phyloP scores from a whole-genome alignment of 2,797 vertebrate species.

The Eulemur rubriventer region DNA sequence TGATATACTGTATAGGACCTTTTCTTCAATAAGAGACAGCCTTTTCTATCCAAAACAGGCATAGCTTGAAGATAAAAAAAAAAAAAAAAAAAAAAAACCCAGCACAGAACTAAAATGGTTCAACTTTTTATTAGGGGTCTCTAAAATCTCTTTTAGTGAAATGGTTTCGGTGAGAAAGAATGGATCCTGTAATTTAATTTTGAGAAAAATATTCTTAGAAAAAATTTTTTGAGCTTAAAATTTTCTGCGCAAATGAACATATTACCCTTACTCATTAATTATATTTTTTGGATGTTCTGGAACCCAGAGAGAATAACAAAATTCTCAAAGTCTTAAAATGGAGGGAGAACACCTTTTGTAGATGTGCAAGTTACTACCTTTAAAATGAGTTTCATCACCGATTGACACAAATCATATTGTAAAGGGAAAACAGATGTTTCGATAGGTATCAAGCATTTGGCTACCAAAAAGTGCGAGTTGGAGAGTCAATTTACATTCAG shows the following conservation, averaged over 20 bases:
- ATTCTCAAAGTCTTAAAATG: slow-evolving; percentile 49
- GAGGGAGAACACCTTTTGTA: slow-evolving; percentile 60
- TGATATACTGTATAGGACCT: neutral
- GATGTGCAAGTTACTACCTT: slow-evolving; percentile 73
- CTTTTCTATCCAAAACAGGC: slow-evolving; percentile 1
- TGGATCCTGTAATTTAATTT: slow-evolving; percentile 36
- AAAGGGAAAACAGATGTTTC: slow-evolving; percentile 79
- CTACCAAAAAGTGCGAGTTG: slow-evolving; percentile 56
- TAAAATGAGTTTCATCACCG: slow-evolving; percentile 78
- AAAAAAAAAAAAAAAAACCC: neutral
- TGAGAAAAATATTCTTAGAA: slow-evolving; percentile 45
- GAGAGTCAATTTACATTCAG: slow-evolving; percentile 66
- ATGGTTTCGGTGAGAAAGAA: slow-evolving; percentile 1
- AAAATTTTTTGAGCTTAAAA: slow-evolving; percentile 45
- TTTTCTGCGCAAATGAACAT: slow-evolving; percentile 40
- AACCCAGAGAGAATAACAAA: slow-evolving; percentile 46
- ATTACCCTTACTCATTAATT: slow-evolving; percentile 37
- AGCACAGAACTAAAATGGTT: neutral
- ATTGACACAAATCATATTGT: slow-evolving; percentile 61
- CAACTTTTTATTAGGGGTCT: neutral
- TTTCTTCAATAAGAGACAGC: neutral
- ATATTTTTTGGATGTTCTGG: slow-evolving; percentile 55
- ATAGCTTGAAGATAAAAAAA: slow-evolving; percentile 4
- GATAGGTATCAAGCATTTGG: slow-evolving; percentile 69
- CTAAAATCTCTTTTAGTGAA: neutral